These are phyloP conservation scores for Ancistrus triradiatus DNA, from an alignment of 2,113 vertebrate genomes.

Conservation along the genomic window DNA sequence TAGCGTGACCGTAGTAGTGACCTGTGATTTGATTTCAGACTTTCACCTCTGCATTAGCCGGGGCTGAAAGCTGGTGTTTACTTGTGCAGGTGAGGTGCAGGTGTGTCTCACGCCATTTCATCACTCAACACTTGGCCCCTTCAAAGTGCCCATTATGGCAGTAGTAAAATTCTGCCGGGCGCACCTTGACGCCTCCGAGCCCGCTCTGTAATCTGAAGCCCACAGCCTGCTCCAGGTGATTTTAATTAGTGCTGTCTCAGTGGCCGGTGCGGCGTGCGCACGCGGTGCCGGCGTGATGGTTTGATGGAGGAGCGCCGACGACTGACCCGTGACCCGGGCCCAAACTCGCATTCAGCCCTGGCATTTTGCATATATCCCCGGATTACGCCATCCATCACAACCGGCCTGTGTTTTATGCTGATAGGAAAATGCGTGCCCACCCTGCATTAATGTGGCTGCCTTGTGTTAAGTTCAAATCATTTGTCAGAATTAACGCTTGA, in stretches of 20 bases:
- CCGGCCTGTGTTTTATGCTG: slow-evolving; percentile 56
- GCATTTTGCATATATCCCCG: slow-evolving; percentile 63
- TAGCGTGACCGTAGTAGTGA: slow-evolving; percentile 49
- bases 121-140: slow-evolving; percentile 39
- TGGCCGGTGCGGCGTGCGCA: slow-evolving; percentile 4
- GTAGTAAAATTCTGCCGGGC: slow-evolving; percentile 37
- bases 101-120: slow-evolving; percentile 58
- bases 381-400: slow-evolving; percentile 72
- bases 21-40: slow-evolving; percentile 57
- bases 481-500: slow-evolving; percentile 68
- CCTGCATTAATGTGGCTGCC: slow-evolving; percentile 70
- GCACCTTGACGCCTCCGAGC: slow-evolving; percentile 22
- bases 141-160: slow-evolving; percentile 38
- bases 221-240: slow-evolving; percentile 45
- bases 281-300: slow-evolving; percentile 31
- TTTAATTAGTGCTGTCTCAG: slow-evolving; percentile 47
- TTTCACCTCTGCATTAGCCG: slow-evolving; percentile 55
- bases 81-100: slow-evolving; percentile 73
- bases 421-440: slow-evolving; percentile 72
- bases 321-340: slow-evolving; percentile 47
- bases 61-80: slow-evolving; percentile 50
- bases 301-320: slow-evolving; percentile 43
- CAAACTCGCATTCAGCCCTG: slow-evolving; percentile 56
- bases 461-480: slow-evolving; percentile 70
- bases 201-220: slow-evolving; percentile 32